Base-by-base conservation (phyloP, 2,888 invertebrate genomes). In the Eilema griseolum region DNA sequence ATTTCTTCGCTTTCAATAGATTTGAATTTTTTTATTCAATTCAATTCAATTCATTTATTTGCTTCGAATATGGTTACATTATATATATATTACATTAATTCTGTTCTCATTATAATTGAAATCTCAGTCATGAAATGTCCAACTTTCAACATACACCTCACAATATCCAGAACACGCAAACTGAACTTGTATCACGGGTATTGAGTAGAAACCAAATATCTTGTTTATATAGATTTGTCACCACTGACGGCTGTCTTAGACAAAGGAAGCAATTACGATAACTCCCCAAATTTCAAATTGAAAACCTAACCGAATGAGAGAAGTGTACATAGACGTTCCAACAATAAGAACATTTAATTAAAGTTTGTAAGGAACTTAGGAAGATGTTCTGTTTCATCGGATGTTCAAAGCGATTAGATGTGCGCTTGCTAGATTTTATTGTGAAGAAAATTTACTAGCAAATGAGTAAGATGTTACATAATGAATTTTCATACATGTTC, bases 181-280 rank as follows among this genome's bases (percentile, higher is more conserved):
- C 11, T 12, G 10, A 11, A 20, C 31, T 11, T 41, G 16, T 24
- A 33, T 41, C 16, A 24, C 11, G 41, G 10, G 41, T 20, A 62
- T 24, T 26, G 41, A 20, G 11, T 26, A 20, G 41, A 62, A 41
- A 41, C 24, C 26, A 26, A 62, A 62, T 41, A 41, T 41, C 20
- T 31, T 41, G 20, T 62, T 20, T 52, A n/a, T 63, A 63, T 28
- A 64, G 28, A 63, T n/a, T 63, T 26, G 41, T 63, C 63, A 46
- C n/a, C 26, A 20, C 31, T 23, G 20, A 56, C 28, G 67, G 23
- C 60, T 61, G 31, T 14, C 61, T 61, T 33, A 52, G 31, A 61
- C 67, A 67, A 67, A 67, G 67, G 61, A 61, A 61, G 67, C 31
- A 67, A 67, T 67, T 61, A 67, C 61, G 67, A 67, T 67, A 61